phyloP scores from a whole-genome alignment of 2,888 invertebrate genomes.

The Mesorhabditis sp. region DNA sequence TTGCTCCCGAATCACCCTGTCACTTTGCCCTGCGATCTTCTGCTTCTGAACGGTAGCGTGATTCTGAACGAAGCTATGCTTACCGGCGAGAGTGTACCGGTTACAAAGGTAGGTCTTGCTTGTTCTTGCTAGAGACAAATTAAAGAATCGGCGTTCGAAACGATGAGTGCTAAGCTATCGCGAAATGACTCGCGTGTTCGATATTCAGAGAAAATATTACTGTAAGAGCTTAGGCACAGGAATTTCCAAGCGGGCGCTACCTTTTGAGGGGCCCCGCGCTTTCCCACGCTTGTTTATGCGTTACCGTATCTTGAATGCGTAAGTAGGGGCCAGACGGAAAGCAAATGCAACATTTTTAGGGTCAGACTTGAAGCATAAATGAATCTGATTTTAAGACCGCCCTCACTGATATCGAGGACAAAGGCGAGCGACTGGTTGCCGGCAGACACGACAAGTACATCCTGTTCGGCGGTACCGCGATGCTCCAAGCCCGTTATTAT shows the following conservation, averaged over 20 bases:
- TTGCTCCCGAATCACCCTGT: slow-evolving; percentile 77
- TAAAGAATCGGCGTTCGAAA: too few relatives aligned
- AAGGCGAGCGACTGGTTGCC: slow-evolving; percentile 65
- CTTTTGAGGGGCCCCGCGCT: too few relatives aligned
- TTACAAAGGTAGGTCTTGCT: slow-evolving; percentile 70
- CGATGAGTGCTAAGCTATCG: too few relatives aligned
- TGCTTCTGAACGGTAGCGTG: slow-evolving; percentile 79
- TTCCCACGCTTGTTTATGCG: not conserved
- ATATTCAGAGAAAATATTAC: too few relatives aligned
- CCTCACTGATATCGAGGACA: slow-evolving; percentile 31
- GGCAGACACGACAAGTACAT: slow-evolving; percentile 78
- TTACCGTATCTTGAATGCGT: too few relatives aligned
- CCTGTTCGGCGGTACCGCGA: slow-evolving; percentile 80
- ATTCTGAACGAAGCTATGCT: slow-evolving; percentile 92
- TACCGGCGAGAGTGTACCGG: slow-evolving; percentile 88
- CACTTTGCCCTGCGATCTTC: slow-evolving; percentile 73
- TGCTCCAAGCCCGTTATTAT: slow-evolving; percentile 77
- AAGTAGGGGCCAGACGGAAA: not conserved
- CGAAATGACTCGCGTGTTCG: too few relatives aligned
- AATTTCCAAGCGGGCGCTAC: too few relatives aligned
- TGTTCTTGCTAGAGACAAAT: not conserved
- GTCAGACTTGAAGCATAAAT: too few relatives aligned
- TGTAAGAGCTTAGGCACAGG: too few relatives aligned
- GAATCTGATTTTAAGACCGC: not conserved
- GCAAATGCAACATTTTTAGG: not conserved